Base-by-base conservation (phyloP, 2,888 invertebrate species). In the Branchellion lobata region DNA sequence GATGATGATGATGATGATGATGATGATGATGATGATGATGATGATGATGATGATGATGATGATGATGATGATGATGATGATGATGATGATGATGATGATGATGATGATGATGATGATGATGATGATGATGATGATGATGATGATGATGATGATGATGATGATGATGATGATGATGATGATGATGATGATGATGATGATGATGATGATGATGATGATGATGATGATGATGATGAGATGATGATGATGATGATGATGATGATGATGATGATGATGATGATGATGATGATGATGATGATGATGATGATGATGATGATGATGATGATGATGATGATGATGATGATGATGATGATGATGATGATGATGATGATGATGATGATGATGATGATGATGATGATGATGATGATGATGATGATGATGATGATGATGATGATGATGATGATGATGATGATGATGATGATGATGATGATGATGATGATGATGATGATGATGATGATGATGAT, bases 151-250 rank as follows among this genome's bases (percentile, higher is more conserved):
- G 36, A 34, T 61, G 77, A n/a, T 65, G 77, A 77, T 77, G 2
- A 77, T 77, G 36, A 65, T 65, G 34, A 24, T 65, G 61, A 27
- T 31, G 57, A 61, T 29, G 76, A 76, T 76, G 65, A 65, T 65
- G n/a, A 34, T 24, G 2, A 27, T 31, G 40, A 73, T n/a, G 24
- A 73, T 33, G 73, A 27, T 33, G 76, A 76, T 76, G 76, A 57
- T 77, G 27, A 31, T 76, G 61, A 77, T 53, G 76, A 76, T 76
- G 74, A 47, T 47, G 74, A 74, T 74, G 74, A 74, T 74, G 53
- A 53, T 53, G 75, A 53, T 75, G 29, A 53, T 75, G 53, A 75
- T 53, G 51, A 75, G 33, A 51, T 74, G 51, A 75, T 75, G 53
- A 5, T 75, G 27, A 53, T 53, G 53, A 53, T 53, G 61, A 24